These are phyloP conservation scores for Osmerus mordax DNA, from an alignment of 2,113 vertebrate genomes.

Conservation along the genomic window DNA sequence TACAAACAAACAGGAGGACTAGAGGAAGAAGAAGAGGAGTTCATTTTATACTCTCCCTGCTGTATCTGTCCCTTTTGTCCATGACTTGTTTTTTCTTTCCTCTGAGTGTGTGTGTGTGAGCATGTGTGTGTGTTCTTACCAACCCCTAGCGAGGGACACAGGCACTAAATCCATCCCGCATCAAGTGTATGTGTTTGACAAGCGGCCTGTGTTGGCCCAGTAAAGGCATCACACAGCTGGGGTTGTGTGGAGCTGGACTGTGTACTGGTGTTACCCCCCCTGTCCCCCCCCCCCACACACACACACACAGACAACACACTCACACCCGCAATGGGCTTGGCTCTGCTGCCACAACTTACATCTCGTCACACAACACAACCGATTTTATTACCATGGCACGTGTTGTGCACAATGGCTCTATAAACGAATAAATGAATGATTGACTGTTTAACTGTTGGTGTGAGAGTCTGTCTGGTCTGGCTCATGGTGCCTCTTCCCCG, in stretches of 20 bases:
- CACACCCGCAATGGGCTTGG: neutral
- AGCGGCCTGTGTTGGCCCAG: neutral
- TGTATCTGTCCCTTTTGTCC: neutral
- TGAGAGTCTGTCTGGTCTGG: neutral
- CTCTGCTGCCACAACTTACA: slow-evolving; percentile 5
- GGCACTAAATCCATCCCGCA: neutral
- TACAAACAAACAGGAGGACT: neutral
- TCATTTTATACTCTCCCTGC: neutral
- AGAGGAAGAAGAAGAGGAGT: neutral
- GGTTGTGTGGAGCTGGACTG: too few species aligned
- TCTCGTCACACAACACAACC: slow-evolving; percentile 1
- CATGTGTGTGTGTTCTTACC: neutral
- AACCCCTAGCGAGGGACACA: neutral
- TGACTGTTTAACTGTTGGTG: neutral
- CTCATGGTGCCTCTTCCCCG: neutral
- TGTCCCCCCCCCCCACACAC: neutral
- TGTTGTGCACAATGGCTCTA: slow-evolving; percentile 5
- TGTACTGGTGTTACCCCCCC: too few species aligned
- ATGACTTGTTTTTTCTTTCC: neutral
- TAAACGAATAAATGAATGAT: slow-evolving; percentile 9
- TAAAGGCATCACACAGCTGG: slow-evolving; percentile 34
- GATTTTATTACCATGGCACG: neutral
- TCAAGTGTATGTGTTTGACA: slow-evolving; percentile 4
- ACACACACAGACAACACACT: neutral
- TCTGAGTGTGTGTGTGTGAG: neutral